phyloP scores from a whole-genome alignment of 92 coral and sea anemone genomes.

The Ricordea florida region DNA sequence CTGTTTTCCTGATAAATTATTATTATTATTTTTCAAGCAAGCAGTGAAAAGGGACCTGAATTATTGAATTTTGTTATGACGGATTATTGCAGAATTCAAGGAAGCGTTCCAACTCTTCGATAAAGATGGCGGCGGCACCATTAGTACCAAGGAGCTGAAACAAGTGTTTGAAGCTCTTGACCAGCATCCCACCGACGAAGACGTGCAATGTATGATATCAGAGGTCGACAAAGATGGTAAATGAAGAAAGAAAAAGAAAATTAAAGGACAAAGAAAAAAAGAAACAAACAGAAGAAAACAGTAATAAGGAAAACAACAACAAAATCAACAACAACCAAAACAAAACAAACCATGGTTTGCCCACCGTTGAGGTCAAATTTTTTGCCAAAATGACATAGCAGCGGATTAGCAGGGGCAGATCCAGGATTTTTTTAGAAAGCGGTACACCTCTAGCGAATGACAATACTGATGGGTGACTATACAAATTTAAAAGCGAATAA shows the following conservation, averaged over 20 bases:
- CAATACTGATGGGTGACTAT: too few relatives aligned
- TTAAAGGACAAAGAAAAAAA: neutral
- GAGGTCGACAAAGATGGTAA: constrained; percentile 70
- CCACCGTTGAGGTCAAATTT: too few relatives aligned
- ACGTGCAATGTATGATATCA: constrained; percentile 60
- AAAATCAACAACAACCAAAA: too few relatives aligned
- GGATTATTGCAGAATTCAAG: constrained; percentile 43
- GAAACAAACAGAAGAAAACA: too few relatives aligned
- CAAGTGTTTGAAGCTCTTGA: constrained; percentile 71
- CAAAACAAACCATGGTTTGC: too few relatives aligned
- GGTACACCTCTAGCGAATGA: too few relatives aligned
- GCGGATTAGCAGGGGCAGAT: too few relatives aligned
- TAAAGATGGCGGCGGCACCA: constrained; percentile 72
- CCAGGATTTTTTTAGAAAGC: too few relatives aligned
- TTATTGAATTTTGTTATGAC: too few relatives aligned
- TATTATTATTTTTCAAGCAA: neutral
- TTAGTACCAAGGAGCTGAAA: constrained; percentile 60
- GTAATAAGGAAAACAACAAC: too few relatives aligned
- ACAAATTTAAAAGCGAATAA: neutral
- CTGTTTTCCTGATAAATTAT: neutral
- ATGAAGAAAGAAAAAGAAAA: neutral
- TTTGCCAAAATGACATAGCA: too few relatives aligned
- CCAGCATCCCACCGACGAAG: constrained; percentile 58
- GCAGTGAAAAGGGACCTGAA: too few relatives aligned
- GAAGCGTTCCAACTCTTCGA: constrained; percentile 73